These are phyloP conservation scores for Percopsis omiscomaycus DNA, from an alignment of 2,797 vertebrate species.

Conservation along the genomic window DNA sequence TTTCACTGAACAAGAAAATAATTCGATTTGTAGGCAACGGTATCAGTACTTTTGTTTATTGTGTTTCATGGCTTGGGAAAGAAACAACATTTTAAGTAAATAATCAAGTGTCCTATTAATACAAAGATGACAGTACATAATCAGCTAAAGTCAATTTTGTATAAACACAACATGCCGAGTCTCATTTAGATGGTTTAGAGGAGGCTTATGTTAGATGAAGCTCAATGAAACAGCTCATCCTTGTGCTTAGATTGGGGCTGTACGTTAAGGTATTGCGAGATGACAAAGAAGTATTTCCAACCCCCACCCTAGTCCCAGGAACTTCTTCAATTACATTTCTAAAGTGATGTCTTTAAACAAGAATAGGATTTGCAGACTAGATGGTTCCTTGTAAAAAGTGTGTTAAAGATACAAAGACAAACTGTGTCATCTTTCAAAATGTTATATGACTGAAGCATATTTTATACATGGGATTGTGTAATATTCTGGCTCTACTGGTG, in stretches of 20 bases:
- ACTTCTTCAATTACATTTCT: not conserved
- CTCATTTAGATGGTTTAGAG: slow-evolving; percentile 18
- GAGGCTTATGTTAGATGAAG: not conserved
- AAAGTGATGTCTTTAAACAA: not conserved
- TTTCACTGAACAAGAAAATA: slow-evolving; percentile 46
- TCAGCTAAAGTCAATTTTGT: not conserved
- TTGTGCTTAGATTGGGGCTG: slow-evolving; percentile 24
- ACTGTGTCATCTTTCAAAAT: not conserved
- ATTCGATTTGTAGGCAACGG: slow-evolving; percentile 36
- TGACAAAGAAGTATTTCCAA: not conserved
- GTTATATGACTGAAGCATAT: not conserved
- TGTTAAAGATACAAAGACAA: not conserved
- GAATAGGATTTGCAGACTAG: not conserved
- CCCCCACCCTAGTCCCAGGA: not conserved
- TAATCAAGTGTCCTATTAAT: not conserved
- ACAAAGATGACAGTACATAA: not conserved
- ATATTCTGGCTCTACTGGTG: too few species aligned
- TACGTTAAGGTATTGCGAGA: slow-evolving; percentile 3
- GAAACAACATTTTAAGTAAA: not conserved
- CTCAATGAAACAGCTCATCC: slow-evolving; percentile 32
- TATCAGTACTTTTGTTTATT: slow-evolving; percentile 41
- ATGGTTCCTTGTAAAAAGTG: not conserved
- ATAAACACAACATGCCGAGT: not conserved
- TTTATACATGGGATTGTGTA: too few species aligned
- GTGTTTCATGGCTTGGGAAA: slow-evolving; percentile 19